These are phyloP conservation scores for Aleiodes sp. DNA, from an alignment of 1,140 invertebrate species.

Conservation along the genomic window DNA sequence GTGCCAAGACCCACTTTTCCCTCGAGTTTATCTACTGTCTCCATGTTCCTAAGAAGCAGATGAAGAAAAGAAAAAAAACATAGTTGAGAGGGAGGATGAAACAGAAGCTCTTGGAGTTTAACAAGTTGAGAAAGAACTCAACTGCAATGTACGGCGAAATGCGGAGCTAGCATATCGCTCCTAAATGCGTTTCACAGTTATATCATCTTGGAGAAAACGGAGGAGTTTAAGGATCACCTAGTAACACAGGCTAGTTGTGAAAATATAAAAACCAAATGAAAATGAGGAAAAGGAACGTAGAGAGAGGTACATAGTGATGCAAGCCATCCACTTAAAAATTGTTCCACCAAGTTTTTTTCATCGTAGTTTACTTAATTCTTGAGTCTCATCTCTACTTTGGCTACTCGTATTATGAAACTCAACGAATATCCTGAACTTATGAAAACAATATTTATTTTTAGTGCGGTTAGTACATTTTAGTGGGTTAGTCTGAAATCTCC, in stretches of 20 bases:
- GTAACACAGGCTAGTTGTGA: background rate
- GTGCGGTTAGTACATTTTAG: background rate
- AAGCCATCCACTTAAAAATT: background rate
- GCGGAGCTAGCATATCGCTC: conserved; percentile 19
- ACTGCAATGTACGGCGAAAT: conserved; percentile 7
- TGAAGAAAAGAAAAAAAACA: background rate
- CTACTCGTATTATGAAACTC: background rate
- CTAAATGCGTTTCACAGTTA: conserved; percentile 17
- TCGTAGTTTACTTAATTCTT: background rate
- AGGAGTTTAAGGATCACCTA: background rate
- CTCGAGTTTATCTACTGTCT: background rate
- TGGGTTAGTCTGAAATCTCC: background rate
- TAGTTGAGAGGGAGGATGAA: background rate
- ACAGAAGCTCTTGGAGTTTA: conserved; percentile 17
- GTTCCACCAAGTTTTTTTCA: background rate
- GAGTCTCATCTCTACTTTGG: background rate
- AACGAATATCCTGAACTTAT: background rate
- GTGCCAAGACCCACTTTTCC: background rate
- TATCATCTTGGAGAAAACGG: conserved; percentile 8
- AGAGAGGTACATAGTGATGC: background rate
- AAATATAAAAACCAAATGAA: conserved; percentile 12
- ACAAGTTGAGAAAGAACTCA: conserved; percentile 28
- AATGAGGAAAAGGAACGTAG: background rate
- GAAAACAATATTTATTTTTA: conserved; percentile 27
- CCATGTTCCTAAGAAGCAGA: background rate